These are phyloP conservation scores for Lophura nycthemera DNA, from an alignment of 2,113 vertebrate species.

Conservation along the genomic window DNA sequence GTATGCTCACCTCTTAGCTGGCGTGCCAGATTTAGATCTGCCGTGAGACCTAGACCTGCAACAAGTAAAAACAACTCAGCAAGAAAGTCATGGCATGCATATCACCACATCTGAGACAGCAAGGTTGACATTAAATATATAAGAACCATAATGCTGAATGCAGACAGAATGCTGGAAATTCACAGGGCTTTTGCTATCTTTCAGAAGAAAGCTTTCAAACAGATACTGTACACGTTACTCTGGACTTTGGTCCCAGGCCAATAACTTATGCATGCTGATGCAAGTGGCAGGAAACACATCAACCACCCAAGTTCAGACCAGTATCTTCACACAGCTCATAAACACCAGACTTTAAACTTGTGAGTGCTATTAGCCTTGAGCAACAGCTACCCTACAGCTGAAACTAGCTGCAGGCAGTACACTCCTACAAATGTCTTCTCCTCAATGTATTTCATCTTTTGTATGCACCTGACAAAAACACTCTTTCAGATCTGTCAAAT, in stretches of 20 bases:
- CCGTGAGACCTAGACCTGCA: constrained; percentile 68
- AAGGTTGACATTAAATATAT: not conserved
- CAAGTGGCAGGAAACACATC: not conserved
- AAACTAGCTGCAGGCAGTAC: not conserved
- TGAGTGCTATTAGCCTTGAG: not conserved
- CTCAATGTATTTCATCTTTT: not conserved
- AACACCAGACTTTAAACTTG: not conserved
- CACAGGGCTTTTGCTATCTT: not conserved
- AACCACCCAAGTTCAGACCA: not conserved
- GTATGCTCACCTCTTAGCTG: constrained; percentile 45
- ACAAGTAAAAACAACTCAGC: not conserved
- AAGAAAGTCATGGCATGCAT: not conserved
- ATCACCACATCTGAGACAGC: not conserved
- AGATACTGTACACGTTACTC: not conserved
- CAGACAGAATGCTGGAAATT: not conserved
- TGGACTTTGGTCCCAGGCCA: not conserved
- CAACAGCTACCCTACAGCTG: not conserved
- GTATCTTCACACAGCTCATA: not conserved
- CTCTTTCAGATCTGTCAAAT: not conserved
- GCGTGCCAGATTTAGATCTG: constrained; percentile 67
- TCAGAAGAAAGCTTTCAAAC: not conserved
- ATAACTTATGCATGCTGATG: not conserved
- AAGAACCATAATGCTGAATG: not conserved
- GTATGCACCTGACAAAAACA: not conserved
- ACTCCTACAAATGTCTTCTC: not conserved